A percentile compares a stretch with the other conserved stretches of the same genome.
phyloP scores from a whole-genome alignment of 2,113 vertebrate species.

The Calyptomena viridis region DNA sequence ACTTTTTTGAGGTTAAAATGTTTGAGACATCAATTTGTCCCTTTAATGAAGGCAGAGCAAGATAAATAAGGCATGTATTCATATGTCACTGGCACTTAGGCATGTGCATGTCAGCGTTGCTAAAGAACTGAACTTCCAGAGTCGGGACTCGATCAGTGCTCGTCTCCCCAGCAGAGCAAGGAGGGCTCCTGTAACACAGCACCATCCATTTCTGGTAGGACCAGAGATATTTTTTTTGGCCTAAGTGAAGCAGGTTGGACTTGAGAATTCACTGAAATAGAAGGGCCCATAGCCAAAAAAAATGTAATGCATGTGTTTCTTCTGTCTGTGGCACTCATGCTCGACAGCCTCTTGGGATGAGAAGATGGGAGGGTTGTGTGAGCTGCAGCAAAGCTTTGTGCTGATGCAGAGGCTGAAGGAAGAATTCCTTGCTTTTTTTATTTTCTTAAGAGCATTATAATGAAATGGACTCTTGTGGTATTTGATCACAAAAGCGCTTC shows the following conservation, averaged over 20 bases:
- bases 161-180: neutral
- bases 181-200: neutral
- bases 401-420: neutral
- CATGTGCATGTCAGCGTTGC: conserved; percentile 10
- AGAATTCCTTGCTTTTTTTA: neutral
- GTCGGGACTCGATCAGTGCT: neutral
- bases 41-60: conserved; percentile 39
- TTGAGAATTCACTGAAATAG: neutral
- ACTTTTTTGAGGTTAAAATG: neutral
- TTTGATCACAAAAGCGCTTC: conserved; percentile 5
- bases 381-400: neutral
- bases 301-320: neutral
- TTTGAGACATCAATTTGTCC: conserved; percentile 43
- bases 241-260: neutral
- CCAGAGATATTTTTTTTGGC: neutral
- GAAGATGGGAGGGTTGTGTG: neutral
- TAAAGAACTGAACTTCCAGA: neutral
- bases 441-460: neutral
- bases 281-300: neutral
- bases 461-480: neutral
- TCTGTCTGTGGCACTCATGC: neutral
- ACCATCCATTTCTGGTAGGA: neutral
- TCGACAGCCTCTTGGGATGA: neutral
- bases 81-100: conserved; percentile 39
- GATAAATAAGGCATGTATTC: conserved; percentile 39